phyloP scores from a whole-genome alignment of 37 sponge, comb jelly and placozoan species.

The Aplysina aerophoba region DNA sequence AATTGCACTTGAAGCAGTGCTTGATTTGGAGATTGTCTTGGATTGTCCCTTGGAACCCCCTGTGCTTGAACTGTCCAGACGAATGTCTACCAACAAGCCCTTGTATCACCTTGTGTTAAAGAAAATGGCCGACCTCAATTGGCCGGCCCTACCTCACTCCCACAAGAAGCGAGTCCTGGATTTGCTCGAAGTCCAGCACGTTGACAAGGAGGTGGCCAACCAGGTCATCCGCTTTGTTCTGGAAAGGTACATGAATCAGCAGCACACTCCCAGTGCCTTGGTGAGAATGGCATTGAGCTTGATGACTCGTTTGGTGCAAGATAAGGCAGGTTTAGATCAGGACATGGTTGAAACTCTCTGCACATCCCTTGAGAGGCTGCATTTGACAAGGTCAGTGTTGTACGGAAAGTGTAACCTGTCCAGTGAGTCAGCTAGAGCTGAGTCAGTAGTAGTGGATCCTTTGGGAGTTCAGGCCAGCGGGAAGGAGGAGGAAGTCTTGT shows the following conservation, averaged over 20 bases:
- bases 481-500: not conserved
- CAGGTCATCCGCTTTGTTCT: not conserved
- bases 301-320: not conserved
- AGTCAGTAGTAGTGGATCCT: not conserved
- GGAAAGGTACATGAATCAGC: not conserved
- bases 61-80: not conserved
- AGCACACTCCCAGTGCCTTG: not conserved
- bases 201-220: not conserved
- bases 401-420: not conserved
- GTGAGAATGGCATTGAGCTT: not conserved
- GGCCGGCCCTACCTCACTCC: not conserved
- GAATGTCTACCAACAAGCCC: not conserved
- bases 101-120: not conserved
- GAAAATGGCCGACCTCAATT: slow-evolving; percentile 4
- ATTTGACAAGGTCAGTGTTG: not conserved
- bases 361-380: not conserved
- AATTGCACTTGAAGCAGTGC: not conserved
- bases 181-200: not conserved
- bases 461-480: not conserved
- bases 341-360: not conserved
- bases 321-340: not conserved
- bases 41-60: not conserved
- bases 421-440: not conserved
- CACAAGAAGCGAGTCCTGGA: not conserved
- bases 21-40: not conserved